These are phyloP conservation scores for Ormyrus labotus DNA, from an alignment of 2,888 invertebrate species.

Conservation along the genomic window DNA sequence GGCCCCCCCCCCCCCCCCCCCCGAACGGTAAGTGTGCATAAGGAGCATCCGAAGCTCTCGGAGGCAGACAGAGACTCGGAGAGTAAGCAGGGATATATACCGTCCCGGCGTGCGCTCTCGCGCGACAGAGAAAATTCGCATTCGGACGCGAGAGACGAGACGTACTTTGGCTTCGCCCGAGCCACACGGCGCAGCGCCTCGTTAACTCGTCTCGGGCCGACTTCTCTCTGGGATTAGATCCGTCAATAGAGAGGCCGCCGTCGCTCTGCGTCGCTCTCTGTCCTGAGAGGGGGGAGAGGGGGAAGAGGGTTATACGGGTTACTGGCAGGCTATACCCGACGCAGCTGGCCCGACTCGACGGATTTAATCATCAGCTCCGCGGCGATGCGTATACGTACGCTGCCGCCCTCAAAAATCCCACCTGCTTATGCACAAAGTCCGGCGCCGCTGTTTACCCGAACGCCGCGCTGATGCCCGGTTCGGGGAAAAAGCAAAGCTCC, in stretches of 20 bases:
- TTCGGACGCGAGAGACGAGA: not conserved
- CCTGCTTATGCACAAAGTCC: not conserved
- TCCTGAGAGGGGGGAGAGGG: not conserved
- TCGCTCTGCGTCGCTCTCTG: not conserved
- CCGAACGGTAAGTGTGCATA: too few species aligned
- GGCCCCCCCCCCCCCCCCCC: too few species aligned
- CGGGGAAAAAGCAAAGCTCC: too few species aligned
- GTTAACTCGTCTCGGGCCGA: constrained; percentile 35
- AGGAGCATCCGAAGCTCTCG: too few species aligned
- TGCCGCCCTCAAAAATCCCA: not conserved
- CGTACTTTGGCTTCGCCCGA: not conserved
- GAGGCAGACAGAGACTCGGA: not conserved
- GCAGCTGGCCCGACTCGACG: constrained; percentile 44
- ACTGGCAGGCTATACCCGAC: not conserved
- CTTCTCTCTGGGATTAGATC: constrained; percentile 44
- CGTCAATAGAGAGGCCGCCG: constrained; percentile 25
- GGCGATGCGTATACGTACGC: constrained; percentile 24
- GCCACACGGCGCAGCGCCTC: constrained; percentile 6
- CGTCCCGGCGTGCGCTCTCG: too few species aligned
- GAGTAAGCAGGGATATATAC: not conserved
- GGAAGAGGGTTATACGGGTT: not conserved
- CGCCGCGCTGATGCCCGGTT: not conserved
- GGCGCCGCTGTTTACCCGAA: not conserved
- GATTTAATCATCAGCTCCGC: constrained; percentile 48
- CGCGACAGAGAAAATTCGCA: not conserved